phyloP scores from a whole-genome alignment of 2,113 vertebrate genomes.

The Mastomys natalensis region DNA sequence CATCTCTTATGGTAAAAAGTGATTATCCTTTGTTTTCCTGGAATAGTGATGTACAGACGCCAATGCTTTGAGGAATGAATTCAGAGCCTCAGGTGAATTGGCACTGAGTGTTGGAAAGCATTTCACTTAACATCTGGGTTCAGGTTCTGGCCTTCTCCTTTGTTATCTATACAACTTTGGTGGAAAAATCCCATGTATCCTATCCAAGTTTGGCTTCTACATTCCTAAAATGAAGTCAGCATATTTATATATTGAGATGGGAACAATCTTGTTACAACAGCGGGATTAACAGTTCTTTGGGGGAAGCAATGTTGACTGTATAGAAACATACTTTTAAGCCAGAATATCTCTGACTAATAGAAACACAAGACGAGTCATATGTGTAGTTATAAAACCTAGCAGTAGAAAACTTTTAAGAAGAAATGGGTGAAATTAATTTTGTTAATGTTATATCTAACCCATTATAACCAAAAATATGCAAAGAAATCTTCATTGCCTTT shows the following conservation, averaged over 20 bases:
- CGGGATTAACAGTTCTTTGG: background rate
- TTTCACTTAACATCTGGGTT: background rate
- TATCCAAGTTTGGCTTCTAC: background rate
- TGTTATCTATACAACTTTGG: background rate
- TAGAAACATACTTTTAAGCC: background rate
- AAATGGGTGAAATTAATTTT: background rate
- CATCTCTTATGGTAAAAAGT: no score
- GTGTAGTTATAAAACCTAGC: background rate
- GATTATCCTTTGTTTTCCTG: background rate
- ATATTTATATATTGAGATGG: background rate
- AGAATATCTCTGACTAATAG: rapidly evolving
- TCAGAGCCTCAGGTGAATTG: background rate
- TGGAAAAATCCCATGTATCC: no score
- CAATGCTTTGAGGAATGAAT: background rate
- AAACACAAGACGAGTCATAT: background rate
- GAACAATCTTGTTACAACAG: background rate
- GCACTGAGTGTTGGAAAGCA: rapidly evolving
- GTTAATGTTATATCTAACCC: background rate
- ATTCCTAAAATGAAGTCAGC: no score
- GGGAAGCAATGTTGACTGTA: background rate
- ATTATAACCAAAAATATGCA: background rate
- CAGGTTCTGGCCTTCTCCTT: rapidly evolving
- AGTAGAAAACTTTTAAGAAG: background rate
- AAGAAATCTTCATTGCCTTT: background rate
- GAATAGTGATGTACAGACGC: background rate